Evolutionary conservation across 1,140 invertebrate species (phyloP).

Genomic region (Drosophila grimshawi): DNA sequence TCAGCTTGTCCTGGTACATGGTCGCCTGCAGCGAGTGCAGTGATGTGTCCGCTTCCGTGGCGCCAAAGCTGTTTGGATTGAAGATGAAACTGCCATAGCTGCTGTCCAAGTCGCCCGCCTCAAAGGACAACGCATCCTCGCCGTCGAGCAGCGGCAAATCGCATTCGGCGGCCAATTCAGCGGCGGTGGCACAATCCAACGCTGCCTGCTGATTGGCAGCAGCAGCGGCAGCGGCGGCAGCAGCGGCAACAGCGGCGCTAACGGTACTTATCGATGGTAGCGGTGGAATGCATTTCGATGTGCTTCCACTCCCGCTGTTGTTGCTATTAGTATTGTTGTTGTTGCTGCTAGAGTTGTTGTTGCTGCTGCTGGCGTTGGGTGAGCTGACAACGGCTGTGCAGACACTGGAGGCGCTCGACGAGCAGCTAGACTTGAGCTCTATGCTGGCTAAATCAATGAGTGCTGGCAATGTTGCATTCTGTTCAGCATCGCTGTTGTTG

Average conservation of each 20-base stretch:
- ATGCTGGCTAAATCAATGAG: conserved; percentile 76
- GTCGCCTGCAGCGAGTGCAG: conserved; percentile 71
- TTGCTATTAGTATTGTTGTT: conserved; percentile 27
- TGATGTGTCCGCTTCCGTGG: conserved; percentile 57
- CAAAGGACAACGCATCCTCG: conserved; percentile 75
- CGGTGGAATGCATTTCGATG: conserved; percentile 57
- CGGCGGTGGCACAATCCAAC: conserved; percentile 68
- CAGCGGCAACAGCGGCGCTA: conserved; percentile 63
- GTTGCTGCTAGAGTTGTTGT: conserved; percentile 30
- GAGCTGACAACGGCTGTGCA: conserved; percentile 29
- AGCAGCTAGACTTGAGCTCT: conserved; percentile 84
- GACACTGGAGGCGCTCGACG: conserved; percentile 84
- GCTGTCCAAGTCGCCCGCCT: conserved; percentile 74
- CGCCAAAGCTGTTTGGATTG: conserved; percentile 55
- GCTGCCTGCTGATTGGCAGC: conserved; percentile 71
- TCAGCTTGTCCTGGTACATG: conserved; percentile 82
- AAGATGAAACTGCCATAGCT: conserved; percentile 77
- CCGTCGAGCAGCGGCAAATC: conserved; percentile 63
- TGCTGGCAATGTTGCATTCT: conserved; percentile 46
- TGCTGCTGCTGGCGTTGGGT: conserved; percentile 41
- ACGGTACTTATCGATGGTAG: conserved; percentile 75
- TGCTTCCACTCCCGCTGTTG: conserved; percentile 35
- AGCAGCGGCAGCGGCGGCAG: conserved; percentile 65
- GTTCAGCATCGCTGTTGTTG: conserved; percentile 52
- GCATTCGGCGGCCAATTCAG: conserved; percentile 71